These are phyloP conservation scores for Noctua fimbriata DNA, from an alignment of 2,888 invertebrate genomes.

Conservation along the genomic window DNA sequence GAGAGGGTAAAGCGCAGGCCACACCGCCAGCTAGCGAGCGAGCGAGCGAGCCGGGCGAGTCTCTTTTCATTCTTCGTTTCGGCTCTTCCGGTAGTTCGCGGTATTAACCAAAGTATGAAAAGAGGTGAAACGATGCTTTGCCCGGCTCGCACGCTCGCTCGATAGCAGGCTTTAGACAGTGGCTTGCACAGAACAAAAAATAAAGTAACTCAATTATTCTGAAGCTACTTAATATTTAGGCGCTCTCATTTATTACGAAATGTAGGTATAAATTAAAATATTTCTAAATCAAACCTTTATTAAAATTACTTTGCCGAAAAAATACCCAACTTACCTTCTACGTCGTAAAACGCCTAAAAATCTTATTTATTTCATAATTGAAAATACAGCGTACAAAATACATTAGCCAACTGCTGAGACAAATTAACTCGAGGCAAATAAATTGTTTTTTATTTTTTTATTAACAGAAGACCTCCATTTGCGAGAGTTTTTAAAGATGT, in stretches of 20 bases:
- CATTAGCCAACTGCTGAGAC: not conserved
- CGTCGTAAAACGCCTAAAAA: not conserved
- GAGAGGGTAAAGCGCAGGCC: too few species aligned
- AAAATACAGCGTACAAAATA: conserved; percentile 17
- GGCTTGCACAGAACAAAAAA: not conserved
- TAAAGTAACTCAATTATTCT: not conserved
- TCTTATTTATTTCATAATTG: conserved; percentile 41
- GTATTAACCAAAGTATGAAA: too few species aligned
- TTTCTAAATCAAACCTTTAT: conserved; percentile 10
- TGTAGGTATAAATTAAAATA: not conserved
- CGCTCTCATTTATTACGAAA: not conserved
- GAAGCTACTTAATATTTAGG: not conserved
- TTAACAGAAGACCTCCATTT: not conserved
- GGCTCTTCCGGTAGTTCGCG: too few species aligned
- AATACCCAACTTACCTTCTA: not conserved
- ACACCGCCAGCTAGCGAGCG: too few species aligned
- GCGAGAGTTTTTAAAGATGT: not conserved
- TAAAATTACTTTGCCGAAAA: conserved; percentile 11
- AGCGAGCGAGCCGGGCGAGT: too few species aligned
- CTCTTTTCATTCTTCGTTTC: too few species aligned
- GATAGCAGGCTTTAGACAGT: not conserved
- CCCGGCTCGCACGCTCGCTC: too few species aligned
- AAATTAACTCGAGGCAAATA: conserved; percentile 25
- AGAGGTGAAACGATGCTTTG: too few species aligned
- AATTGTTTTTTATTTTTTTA: conserved; percentile 9